A percentile compares a stretch with the other conserved stretches of the same genome.
phyloP scores from a whole-genome alignment of 2,797 vertebrate genomes.

The Urophycis tenuis region DNA sequence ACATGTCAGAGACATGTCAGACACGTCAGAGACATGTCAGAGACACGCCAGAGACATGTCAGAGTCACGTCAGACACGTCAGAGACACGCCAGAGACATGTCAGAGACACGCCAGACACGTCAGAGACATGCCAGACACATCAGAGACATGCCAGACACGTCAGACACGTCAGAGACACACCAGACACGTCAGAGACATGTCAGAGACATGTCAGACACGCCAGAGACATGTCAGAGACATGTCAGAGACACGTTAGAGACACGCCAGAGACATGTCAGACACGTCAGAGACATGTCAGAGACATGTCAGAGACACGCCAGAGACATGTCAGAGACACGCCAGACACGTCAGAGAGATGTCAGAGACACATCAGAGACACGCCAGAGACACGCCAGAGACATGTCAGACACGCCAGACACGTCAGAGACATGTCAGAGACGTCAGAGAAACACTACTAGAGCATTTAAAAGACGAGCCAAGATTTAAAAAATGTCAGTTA shows the following conservation, averaged over 20 bases:
- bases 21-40: neutral
- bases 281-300: conserved; percentile 12
- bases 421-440: conserved; percentile 12
- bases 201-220: conserved; percentile 12
- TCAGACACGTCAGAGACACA: conserved; percentile 11
- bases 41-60: too few relatives aligned
- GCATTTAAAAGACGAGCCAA: neutral
- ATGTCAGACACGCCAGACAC: conserved; percentile 1
- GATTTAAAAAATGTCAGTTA: neutral
- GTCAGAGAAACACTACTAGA: neutral
- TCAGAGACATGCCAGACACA: conserved; percentile 26
- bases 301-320: conserved; percentile 1
- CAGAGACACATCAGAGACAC: conserved; percentile 13
- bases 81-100: too few relatives aligned
- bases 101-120: conserved; percentile 12
- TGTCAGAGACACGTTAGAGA: conserved; percentile 2
- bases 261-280: conserved; percentile 15
- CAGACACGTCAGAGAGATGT: conserved; percentile 3
- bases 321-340: conserved; percentile 15
- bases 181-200: conserved; percentile 3
- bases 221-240: conserved; percentile 12
- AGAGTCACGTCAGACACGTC: conserved; percentile 10
- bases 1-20: conserved; percentile 16
- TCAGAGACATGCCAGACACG: conserved; percentile 12
- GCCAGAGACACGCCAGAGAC: conserved; percentile 11